Percentiles rank a stretch among this genome's conserved stretches.
Conservation (phyloP, 1,140 invertebrate species). For the Brachionus paranguensis region DNA sequence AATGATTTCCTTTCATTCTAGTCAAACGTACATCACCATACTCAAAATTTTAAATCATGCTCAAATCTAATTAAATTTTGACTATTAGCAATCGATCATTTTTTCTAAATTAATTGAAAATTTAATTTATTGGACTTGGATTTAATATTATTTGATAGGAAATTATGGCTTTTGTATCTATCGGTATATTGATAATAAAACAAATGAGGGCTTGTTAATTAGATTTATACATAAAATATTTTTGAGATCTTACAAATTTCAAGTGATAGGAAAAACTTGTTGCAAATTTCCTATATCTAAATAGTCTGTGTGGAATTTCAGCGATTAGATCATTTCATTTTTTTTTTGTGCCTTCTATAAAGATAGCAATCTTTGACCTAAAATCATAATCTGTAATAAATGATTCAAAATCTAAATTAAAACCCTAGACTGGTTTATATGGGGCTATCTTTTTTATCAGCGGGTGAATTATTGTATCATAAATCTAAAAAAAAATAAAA, state of each 20-base stretch:
- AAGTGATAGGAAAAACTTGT: constrained; percentile 12
- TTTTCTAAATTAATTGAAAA: not conserved
- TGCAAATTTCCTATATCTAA: not conserved
- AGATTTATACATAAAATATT: not conserved
- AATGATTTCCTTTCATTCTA: not conserved
- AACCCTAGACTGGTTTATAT: not conserved
- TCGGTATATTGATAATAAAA: not conserved
- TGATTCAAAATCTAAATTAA: not conserved
- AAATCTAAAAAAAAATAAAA: not conserved
- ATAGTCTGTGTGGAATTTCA: not conserved
- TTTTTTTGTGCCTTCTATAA: not conserved
- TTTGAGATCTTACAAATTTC: not conserved
- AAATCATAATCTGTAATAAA: constrained; percentile 7
- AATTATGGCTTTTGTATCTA: not conserved
- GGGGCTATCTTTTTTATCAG: not conserved
- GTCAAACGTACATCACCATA: not conserved
- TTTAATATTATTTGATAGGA: not conserved
- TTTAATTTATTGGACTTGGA: not conserved
- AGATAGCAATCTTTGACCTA: constrained; percentile 7
- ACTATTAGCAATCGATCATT: not conserved
- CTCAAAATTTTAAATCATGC: not conserved
- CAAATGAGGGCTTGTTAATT: not conserved
- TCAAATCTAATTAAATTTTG: not conserved
- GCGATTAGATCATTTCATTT: not conserved
- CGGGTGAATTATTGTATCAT: constrained; percentile 15